Base-by-base conservation (phyloP, 1,140 invertebrate genomes). In the Rhynchophorus ferrugineus region DNA sequence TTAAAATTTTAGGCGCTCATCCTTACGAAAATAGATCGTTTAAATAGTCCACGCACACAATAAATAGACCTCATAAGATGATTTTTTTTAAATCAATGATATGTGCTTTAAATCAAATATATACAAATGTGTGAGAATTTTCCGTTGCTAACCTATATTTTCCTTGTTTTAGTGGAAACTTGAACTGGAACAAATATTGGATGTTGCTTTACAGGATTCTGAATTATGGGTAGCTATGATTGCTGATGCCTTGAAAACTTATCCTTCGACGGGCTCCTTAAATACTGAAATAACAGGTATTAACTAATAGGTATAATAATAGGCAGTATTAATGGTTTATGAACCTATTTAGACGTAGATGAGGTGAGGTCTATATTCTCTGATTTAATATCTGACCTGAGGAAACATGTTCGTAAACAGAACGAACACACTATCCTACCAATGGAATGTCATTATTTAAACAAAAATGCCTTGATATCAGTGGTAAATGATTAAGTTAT, bases 161-260 rank as follows among this genome's bases (percentile, higher is more conserved):
- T 43, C 20, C 49, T 45, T 53, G 38, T 77, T 82, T 61, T 69
- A 97, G 93, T 97, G 94, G 94, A 81, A 83, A 71, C 75, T 77
- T 60, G 92, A 97, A 69, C 69, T 98, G 60, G 91, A 96, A 67
- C 91, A 95, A 66, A 95, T 98, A 48, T 79, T 97, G 61, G 87
- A 94, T 69, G 83, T 95, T 51, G 94, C 92, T 9, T 80, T 83
- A 6, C 77, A 88, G 53, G 93, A 97, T 71, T 87, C 86, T 37
- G 95, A 98, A 69, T 80, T 93, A 54, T 98, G 95, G 95, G 94
- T 98, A 8, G 89, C 90, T 0, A 95, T 95, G 88, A 75, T 97
- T 57, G 92, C 88, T 9, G 93, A 98, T 75, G 87, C 94, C 49
- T 85, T 98, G 74, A 92, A 92, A 67, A 91, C 89, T 0, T 95